These are phyloP conservation scores for Danio jaintianensis DNA, from an alignment of 2,797 vertebrate species.

Conservation along the genomic window DNA sequence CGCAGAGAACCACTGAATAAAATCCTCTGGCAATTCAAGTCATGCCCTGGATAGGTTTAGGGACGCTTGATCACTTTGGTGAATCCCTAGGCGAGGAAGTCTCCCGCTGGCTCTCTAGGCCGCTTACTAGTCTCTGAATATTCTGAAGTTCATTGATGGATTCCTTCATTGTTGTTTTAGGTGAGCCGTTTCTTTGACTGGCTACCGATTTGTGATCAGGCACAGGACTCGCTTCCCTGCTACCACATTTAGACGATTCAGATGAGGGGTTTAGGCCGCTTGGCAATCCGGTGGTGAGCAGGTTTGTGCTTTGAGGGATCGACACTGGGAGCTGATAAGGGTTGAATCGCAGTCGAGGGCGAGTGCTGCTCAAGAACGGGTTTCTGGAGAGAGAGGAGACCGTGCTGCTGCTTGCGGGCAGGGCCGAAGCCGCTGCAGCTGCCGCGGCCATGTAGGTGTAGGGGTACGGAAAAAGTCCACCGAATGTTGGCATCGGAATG, in stretches of 20 bases:
- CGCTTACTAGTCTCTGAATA: conserved; percentile 98
- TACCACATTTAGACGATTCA: conserved; percentile 88
- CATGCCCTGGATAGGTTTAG: conserved; percentile 74
- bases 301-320: conserved; percentile 88
- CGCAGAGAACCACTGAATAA: conserved; percentile 55
- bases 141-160: conserved; percentile 96
- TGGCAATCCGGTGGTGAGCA: conserved; percentile 85
- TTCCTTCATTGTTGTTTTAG: conserved; percentile 90
- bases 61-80: conserved; percentile 77
- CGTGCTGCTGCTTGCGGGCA: conserved; percentile 83
- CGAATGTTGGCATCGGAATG: conserved; percentile 97
- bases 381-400: conserved; percentile 85
- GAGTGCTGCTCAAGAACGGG: conserved; percentile 84
- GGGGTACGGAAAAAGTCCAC: conserved; percentile 95
- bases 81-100: conserved; percentile 86
- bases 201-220: conserved; percentile 85
- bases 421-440: conserved; percentile 88
- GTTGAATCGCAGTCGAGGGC: conserved; percentile 93
- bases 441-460: conserved; percentile 99
- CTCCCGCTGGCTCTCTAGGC: conserved; percentile 92
- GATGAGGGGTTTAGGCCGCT: conserved; percentile 78
- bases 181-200: conserved; percentile 80
- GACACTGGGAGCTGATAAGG: conserved; percentile 95
- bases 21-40: conserved; percentile 77
- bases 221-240: conserved; percentile 88